Evolutionary conservation across 1,140 invertebrate genomes (phyloP), one percentile per base, ranked within the genome.

Genomic region (Rhynchophorus ferrugineus): DNA sequence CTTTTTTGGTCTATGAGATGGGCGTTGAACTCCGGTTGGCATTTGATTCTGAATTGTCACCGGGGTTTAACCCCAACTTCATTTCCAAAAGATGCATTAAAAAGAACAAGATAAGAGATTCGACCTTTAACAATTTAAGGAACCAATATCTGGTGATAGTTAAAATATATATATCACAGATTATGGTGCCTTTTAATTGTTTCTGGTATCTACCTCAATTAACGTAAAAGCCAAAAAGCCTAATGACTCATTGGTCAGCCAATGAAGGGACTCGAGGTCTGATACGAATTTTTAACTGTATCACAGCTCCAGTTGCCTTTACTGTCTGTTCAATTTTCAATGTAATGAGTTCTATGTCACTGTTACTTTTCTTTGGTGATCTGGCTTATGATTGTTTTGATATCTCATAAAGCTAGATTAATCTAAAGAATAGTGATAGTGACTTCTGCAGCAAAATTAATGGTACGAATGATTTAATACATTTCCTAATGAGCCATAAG

Each of bases 401-500:
- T 46, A 46, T 46, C 21, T 72, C 76, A 78, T 81, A 79, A 80
- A 80, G 78, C 78, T 78, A 78, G 72, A 74, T 74, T 64, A 71
- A 79, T 68, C 16, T 73, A 75, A 73, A 70, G 75, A 67, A 71
- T 70, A 65, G 70, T 70, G 64, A 64, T 43, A 29, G 49, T 49
- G 58, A 58, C 53, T 22, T 20, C 16, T 36, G 11, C 16, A 22
- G 22, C 48, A 44, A 24, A 41, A 14, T 35, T 3, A 11, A 3
- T n/a, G 3, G 35, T 13, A 36, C 3, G 3, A 6, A 13, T 36
- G 13, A 8, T 33, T 14, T 14, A n/a, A n/a, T n/a, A n/a, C n/a
- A n/a, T n/a, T n/a, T n/a, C n/a, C n/a, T n/a, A n/a, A n/a, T n/a
- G n/a, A n/a, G n/a, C n/a, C n/a, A n/a, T n/a, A n/a, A n/a, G n/a